Conservation (phyloP, 2,113 vertebrate species). For the Typhlomys cinereus region DNA sequence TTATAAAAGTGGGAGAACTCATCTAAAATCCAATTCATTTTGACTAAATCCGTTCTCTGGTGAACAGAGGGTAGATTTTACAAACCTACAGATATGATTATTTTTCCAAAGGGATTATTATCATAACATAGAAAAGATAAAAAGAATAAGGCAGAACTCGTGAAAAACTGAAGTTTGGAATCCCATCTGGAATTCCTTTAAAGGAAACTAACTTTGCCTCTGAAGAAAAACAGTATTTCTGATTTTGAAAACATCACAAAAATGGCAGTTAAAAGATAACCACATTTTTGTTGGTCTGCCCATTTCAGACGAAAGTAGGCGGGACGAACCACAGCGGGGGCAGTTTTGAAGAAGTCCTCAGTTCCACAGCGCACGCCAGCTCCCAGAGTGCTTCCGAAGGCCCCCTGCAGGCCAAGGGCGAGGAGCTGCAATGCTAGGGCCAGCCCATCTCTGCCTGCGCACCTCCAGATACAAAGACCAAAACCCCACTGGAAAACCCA, state of each 20-base stretch:
- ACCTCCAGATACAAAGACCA: neutral
- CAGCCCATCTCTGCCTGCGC: neutral
- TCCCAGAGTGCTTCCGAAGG: constrained; percentile 89
- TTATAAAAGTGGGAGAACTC: neutral
- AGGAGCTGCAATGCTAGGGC: constrained; percentile 88
- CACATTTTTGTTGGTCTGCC: neutral
- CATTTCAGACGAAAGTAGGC: constrained; percentile 94
- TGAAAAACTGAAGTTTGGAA: neutral
- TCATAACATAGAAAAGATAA: neutral
- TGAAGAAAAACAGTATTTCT: neutral
- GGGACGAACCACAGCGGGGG: constrained; percentile 84
- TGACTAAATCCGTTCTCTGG: neutral
- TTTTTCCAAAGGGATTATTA: neutral
- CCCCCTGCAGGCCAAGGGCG: constrained; percentile 80
- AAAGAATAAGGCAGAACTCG: neutral
- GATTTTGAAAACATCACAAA: neutral
- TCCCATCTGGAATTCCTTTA: neutral
- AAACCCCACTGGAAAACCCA: neutral
- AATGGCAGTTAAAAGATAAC: neutral
- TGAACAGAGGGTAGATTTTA: neutral
- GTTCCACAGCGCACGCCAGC: constrained; percentile 93
- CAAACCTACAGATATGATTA: neutral
- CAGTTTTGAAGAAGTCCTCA: constrained; percentile 97
- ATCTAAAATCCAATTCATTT: neutral
- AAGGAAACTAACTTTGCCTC: neutral